Evolutionary conservation across 2,888 invertebrate species (phyloP).

Genomic region (Anorthoa munda): DNA sequence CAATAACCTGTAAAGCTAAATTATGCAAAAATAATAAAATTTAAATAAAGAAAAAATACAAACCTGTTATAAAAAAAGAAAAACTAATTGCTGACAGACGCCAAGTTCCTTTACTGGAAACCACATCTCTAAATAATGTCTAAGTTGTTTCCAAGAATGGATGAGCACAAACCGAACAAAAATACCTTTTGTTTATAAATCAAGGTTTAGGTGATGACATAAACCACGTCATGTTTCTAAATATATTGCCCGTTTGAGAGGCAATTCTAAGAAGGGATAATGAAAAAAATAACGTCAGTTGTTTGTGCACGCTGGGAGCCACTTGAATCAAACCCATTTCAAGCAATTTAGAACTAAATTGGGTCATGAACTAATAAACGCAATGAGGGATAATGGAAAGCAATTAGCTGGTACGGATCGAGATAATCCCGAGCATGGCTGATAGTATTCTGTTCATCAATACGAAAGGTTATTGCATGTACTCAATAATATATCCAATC

Average conservation of each 20-base stretch:
- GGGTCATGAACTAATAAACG: slow-evolving; percentile 65
- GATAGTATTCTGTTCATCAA: slow-evolving; percentile 60
- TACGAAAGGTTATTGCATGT: slow-evolving; percentile 24
- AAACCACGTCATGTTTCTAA: slow-evolving; percentile 69
- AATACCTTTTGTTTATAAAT: slow-evolving; percentile 47
- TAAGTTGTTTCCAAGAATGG: slow-evolving; percentile 46
- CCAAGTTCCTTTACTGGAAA: background rate
- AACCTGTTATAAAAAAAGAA: slow-evolving; percentile 15
- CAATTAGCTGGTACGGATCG: slow-evolving; percentile 64
- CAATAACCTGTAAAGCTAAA: slow-evolving; percentile 22
- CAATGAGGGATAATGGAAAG: slow-evolving; percentile 64
- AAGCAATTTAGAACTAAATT: slow-evolving; percentile 65
- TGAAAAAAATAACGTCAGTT: slow-evolving; percentile 49
- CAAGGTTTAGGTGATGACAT: slow-evolving; percentile 70
- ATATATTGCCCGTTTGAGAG: slow-evolving; percentile 59
- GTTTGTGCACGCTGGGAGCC: slow-evolving; percentile 50
- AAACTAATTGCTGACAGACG: background rate
- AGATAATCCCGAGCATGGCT: slow-evolving; percentile 63
- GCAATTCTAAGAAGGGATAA: slow-evolving; percentile 64
- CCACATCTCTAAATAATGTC: slow-evolving; percentile 38
- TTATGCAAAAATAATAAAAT: slow-evolving; percentile 11
- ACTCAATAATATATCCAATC: slow-evolving; percentile 9
- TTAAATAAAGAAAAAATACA: slow-evolving; percentile 3
- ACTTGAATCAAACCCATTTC: slow-evolving; percentile 59
- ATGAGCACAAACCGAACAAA: slow-evolving; percentile 39